A percentile compares a stretch with the other conserved stretches of the same genome.
Evolutionary conservation across 2,888 invertebrate genomes (phyloP).

Genomic region (Oligia fasciuncula): DNA sequence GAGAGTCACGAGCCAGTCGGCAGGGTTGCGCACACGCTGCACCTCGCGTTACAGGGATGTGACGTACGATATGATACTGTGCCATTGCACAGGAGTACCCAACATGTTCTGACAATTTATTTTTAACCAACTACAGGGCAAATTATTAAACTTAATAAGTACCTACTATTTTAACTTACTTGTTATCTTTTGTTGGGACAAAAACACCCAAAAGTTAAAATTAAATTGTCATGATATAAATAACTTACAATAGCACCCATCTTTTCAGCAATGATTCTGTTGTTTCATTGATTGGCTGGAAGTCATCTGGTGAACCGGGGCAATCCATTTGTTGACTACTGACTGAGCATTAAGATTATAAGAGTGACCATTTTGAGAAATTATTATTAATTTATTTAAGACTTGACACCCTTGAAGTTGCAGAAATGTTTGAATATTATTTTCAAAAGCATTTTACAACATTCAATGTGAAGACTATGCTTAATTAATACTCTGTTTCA

Average conservation of each 20-base stretch:
- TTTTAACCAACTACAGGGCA: slow-evolving; percentile 36
- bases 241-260: slow-evolving; percentile 74
- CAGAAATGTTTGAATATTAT: slow-evolving; percentile 35
- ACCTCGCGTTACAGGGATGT: slow-evolving; percentile 50
- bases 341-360: slow-evolving; percentile 62
- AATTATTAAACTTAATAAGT: slow-evolving; percentile 1
- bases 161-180: neutral
- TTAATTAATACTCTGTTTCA: slow-evolving; percentile 30
- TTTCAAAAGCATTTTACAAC: slow-evolving; percentile 41
- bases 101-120: slow-evolving; percentile 67
- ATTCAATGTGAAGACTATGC: slow-evolving; percentile 36
- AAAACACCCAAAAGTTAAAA: slow-evolving; percentile 41
- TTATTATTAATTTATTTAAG: slow-evolving; percentile 27
- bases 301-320: slow-evolving; percentile 66
- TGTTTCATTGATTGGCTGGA: slow-evolving; percentile 52
- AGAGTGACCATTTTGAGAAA: slow-evolving; percentile 61
- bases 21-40: slow-evolving; percentile 65
- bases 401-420: slow-evolving; percentile 45
- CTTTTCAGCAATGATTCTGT: slow-evolving; percentile 49
- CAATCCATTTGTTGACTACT: slow-evolving; percentile 64
- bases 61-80: slow-evolving; percentile 35
- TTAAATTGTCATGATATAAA: slow-evolving; percentile 72
- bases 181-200: neutral
- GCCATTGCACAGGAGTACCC: slow-evolving; percentile 59
- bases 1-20: slow-evolving; percentile 63